Evolutionary conservation across 2,797 vertebrate genomes (phyloP), one percentile per base, ranked within the genome.

Genomic region (Sarcoramphus papa): DNA sequence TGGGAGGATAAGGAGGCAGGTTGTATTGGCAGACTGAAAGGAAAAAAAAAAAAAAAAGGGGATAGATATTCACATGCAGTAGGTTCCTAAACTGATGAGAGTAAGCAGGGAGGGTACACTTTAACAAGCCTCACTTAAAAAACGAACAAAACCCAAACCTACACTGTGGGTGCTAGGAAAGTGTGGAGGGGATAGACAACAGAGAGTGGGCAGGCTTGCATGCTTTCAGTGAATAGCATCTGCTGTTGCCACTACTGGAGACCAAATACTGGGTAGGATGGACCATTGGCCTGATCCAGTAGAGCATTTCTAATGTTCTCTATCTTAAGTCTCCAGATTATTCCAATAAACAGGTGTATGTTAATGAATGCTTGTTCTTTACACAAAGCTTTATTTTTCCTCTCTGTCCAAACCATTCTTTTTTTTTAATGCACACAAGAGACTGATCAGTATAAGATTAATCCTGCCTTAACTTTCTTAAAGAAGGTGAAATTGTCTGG

Each of bases 341-440:
- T 76, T 76, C 33, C 21, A 54, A 27, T 83, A 57, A 90, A 80
- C 51, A 88, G 41, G 10, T 65, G 5, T 22, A 41, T 69, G 47
- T 53, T 77, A 83, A 65, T 60, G 48, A 88, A 65, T 33, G 30
- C 45, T 81, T 74, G n/a, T 72, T 30, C 64, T 93, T 77, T 41
- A 40, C 9, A 28, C 6, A 90, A 80, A 77, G 21, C 11, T 80
- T 64, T 67, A 37, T 60, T 91, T 94, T 92, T 48, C 14, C 18
- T 59, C 23, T 93, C 53, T 77, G 19, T 72, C 30, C 40, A 80
- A 92, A 40, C 45, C 14, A 35, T 90, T 93, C 8, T 68, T 85
- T 94, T 91, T 83, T 74, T 91, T 68, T 72, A 81, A 80, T 68
- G 37, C 40, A 47, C 60, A 51, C 25, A 45, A 57, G 83, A 75